These are phyloP conservation scores for Bactericera cockerelli DNA, from an alignment of 1,140 invertebrate species.

Conservation along the genomic window DNA sequence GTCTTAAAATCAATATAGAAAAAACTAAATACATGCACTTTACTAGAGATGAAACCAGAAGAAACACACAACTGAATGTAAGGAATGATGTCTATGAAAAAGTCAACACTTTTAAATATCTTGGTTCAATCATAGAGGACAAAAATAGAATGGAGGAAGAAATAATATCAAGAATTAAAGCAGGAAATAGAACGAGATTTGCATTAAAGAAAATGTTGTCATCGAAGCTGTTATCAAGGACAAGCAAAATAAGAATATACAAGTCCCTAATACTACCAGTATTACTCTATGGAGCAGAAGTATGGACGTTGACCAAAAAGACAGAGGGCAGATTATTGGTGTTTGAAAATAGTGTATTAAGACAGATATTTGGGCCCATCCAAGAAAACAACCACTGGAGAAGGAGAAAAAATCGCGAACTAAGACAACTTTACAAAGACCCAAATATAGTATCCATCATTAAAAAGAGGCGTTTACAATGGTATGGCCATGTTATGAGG, in stretches of 20 bases:
- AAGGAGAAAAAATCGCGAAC: too few species aligned
- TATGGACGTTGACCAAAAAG: slow-evolving; percentile 1
- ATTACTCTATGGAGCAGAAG: not conserved
- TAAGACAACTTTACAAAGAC: too few species aligned
- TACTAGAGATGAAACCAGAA: not conserved
- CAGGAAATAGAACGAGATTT: slow-evolving; percentile 3
- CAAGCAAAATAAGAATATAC: not conserved
- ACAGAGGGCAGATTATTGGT: not conserved
- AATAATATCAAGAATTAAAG: not conserved
- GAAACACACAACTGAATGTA: not conserved
- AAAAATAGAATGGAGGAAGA: not conserved
- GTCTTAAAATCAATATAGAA: slow-evolving; percentile 10
- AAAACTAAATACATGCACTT: slow-evolving; percentile 12
- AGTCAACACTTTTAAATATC: slow-evolving; percentile 2
- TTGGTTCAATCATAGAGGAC: not conserved
- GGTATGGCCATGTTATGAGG: too few species aligned
- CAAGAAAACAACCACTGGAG: too few species aligned
- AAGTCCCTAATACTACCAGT: slow-evolving; percentile 9
- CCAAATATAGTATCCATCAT: too few species aligned
- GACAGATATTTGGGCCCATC: too few species aligned
- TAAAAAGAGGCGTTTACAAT: too few species aligned
- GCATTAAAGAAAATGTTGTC: not conserved
- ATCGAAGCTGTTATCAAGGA: not conserved
- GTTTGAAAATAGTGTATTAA: not conserved
- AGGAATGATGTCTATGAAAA: not conserved